A percentile compares a stretch with the other conserved stretches of the same genome.
Evolutionary conservation across 2,113 vertebrate species (phyloP).

Genomic region (Hippocampus zosterae): DNA sequence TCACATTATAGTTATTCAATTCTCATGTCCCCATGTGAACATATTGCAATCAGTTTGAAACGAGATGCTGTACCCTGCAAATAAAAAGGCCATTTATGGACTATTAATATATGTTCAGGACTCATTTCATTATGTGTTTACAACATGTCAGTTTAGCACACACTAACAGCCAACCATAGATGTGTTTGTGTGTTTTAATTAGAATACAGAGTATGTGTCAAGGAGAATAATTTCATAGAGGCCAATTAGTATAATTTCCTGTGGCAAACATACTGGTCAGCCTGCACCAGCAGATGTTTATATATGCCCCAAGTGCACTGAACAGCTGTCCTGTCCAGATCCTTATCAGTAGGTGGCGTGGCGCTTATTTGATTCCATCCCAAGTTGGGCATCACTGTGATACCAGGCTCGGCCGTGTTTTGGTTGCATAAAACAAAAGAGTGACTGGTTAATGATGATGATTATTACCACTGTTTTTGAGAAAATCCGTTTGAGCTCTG

Average conservation of each 20-base stretch:
- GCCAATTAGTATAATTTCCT: constrained; percentile 54
- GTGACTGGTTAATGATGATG: not conserved
- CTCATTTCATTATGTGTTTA: not conserved
- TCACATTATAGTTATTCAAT: not conserved
- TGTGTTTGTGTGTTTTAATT: constrained; percentile 36
- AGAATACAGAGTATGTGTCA: constrained; percentile 22
- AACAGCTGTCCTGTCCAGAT: constrained; percentile 48
- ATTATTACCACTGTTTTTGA: not conserved
- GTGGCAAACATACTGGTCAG: constrained; percentile 34
- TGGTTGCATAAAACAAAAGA: constrained; percentile 11
- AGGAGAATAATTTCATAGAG: constrained; percentile 30
- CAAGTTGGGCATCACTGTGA: constrained; percentile 9
- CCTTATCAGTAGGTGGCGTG: constrained; percentile 3
- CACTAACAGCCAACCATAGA: constrained; percentile 2
- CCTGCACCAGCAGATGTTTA: constrained; percentile 44
- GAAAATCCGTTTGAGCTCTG: not conserved
- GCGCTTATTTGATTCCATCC: not conserved
- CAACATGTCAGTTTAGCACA: not conserved
- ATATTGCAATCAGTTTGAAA: not conserved
- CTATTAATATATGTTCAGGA: not conserved
- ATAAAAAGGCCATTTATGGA: not conserved
- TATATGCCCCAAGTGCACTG: constrained; percentile 31
- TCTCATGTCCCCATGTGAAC: not conserved
- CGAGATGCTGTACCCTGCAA: not conserved
- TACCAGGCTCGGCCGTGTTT: constrained; percentile 26